phyloP scores from a whole-genome alignment of 2,113 vertebrate species.

The Prolemur simus region DNA sequence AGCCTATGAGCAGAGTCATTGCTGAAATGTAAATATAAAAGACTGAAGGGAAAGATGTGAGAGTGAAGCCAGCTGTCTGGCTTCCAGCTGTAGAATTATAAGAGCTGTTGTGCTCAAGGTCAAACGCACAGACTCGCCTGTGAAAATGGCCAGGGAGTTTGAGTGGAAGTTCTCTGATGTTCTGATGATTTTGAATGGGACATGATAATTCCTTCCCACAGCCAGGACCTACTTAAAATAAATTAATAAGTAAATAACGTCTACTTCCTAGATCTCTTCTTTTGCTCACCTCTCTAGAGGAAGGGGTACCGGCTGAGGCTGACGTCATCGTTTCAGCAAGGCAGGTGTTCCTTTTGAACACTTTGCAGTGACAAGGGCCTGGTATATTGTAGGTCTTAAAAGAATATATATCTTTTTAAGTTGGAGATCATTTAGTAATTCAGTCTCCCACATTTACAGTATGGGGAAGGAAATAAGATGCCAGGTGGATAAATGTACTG shows the following conservation, averaged over 20 bases:
- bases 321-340: neutral
- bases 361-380: neutral
- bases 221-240: neutral
- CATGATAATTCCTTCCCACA: neutral
- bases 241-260: neutral
- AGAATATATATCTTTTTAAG: neutral
- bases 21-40: slow-evolving; percentile 72
- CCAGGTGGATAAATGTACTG: neutral
- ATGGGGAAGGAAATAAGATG: neutral
- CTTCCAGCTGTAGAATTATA: slow-evolving; percentile 80
- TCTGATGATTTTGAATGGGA: slow-evolving; percentile 73
- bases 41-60: slow-evolving; percentile 71
- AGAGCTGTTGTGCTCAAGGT: slow-evolving; percentile 79
- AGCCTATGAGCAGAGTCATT: slow-evolving; percentile 58
- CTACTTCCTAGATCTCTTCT: neutral
- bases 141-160: slow-evolving; percentile 61
- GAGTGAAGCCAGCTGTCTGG: slow-evolving; percentile 82
- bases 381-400: neutral
- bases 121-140: slow-evolving; percentile 73
- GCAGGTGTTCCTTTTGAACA: neutral
- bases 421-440: neutral
- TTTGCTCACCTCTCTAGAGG: neutral
- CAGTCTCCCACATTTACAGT: neutral
- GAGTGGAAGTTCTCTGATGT: slow-evolving; percentile 70
- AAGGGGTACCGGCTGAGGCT: neutral